These are phyloP conservation scores for Agrotis ipsilon DNA, from an alignment of 2,888 invertebrate genomes.

Conservation along the genomic window DNA sequence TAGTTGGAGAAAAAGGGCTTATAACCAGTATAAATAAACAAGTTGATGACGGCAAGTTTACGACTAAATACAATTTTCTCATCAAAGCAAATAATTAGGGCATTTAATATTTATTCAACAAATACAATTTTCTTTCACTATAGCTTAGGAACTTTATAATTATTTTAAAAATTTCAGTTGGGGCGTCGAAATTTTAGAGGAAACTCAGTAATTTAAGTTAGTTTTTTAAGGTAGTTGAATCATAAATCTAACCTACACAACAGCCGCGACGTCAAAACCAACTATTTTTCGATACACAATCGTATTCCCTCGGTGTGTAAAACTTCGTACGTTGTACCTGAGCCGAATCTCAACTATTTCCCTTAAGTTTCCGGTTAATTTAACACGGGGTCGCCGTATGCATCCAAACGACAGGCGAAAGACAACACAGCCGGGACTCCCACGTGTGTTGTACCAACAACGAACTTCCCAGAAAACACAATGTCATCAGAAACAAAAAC, in stretches of 20 bases:
- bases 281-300: slow-evolving; percentile 29
- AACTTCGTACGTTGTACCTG: slow-evolving; percentile 77
- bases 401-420: slow-evolving; percentile 78
- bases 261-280: neutral
- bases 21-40: slow-evolving; percentile 14
- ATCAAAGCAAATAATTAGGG: slow-evolving; percentile 49
- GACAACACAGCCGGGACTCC: slow-evolving; percentile 76
- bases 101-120: slow-evolving; percentile 53
- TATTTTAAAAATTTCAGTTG: slow-evolving; percentile 36
- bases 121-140: slow-evolving; percentile 45
- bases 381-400: slow-evolving; percentile 86
- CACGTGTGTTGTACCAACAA: slow-evolving; percentile 85
- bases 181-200: neutral
- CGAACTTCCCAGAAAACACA: slow-evolving; percentile 84
- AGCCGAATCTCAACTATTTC: slow-evolving; percentile 87
- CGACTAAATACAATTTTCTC: slow-evolving; percentile 44
- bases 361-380: slow-evolving; percentile 89
- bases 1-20: slow-evolving; percentile 25
- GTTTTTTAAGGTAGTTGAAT: slow-evolving; percentile 13
- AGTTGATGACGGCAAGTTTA: slow-evolving; percentile 23
- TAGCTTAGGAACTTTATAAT: slow-evolving; percentile 40
- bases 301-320: slow-evolving; percentile 44
- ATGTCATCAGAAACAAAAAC: slow-evolving; percentile 86
- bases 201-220: too few relatives aligned
- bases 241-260: slow-evolving; percentile 4